Conservation (phyloP, 2,113 vertebrate genomes). For the Pachyramphus minor region DNA sequence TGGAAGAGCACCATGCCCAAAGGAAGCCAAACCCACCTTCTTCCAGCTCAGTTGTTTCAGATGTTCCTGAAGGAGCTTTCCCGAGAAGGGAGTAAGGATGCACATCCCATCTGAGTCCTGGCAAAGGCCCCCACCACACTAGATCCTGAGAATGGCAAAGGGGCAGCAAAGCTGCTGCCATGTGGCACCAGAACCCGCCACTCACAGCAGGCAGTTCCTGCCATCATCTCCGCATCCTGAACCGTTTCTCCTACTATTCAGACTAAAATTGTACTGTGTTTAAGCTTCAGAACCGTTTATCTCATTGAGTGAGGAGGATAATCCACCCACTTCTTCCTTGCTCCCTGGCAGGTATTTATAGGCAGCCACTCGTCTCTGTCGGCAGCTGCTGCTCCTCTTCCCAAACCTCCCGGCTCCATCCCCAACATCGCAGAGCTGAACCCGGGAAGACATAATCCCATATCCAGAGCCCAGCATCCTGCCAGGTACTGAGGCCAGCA, state of each 20-base stretch:
- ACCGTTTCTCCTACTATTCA: slow-evolving; percentile 50
- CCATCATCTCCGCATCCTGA: neutral
- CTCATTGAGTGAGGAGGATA: slow-evolving; percentile 66
- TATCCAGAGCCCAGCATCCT: neutral
- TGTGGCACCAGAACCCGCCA: neutral
- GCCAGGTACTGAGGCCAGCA: neutral
- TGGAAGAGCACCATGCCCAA: accelerated
- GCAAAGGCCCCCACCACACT: accelerated
- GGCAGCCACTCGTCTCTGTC: slow-evolving; percentile 25
- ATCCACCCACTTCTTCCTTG: slow-evolving; percentile 64
- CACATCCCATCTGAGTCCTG: neutral
- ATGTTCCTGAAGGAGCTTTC: neutral
- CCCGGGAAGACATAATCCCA: neutral
- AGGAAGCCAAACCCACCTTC: neutral
- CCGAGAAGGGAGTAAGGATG: neutral
- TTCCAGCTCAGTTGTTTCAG: accelerated
- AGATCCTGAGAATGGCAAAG: neutral
- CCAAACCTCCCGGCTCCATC: neutral
- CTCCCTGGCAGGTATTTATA: slow-evolving; percentile 67
- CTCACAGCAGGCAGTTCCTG: neutral
- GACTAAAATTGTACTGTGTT: slow-evolving; percentile 59
- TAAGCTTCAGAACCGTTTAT: slow-evolving; percentile 61
- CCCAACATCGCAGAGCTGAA: neutral
- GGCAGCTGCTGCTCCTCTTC: neutral
- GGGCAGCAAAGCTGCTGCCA: neutral